Conservation (phyloP, 2,113 vertebrate species). For the Rana temporaria region DNA sequence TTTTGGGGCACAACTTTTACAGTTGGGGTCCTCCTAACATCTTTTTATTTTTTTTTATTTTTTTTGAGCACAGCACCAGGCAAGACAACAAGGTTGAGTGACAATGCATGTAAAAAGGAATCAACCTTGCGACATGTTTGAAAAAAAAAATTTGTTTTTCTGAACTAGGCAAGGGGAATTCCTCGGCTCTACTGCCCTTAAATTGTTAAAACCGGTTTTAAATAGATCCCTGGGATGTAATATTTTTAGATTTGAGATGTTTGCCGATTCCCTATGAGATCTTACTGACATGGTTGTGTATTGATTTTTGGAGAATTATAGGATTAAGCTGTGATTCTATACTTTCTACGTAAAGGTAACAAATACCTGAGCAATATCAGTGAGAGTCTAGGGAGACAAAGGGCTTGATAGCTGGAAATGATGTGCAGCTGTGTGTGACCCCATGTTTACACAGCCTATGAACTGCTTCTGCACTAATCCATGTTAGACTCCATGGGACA, state of each 20-base stretch:
- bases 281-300: neutral
- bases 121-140: too few relatives aligned
- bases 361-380: neutral
- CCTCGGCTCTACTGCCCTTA: neutral
- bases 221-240: too few relatives aligned
- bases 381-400: neutral
- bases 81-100: too few relatives aligned
- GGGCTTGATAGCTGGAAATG: neutral
- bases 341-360: neutral
- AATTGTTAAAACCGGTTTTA: neutral
- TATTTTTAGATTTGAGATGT: neutral
- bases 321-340: neutral
- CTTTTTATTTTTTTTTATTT: too few relatives aligned
- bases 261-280: neutral
- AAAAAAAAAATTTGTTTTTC: too few relatives aligned
- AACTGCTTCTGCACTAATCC: too few relatives aligned
- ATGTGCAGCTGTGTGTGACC: neutral
- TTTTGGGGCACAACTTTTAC: too few relatives aligned
- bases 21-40: too few relatives aligned
- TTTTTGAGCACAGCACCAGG: too few relatives aligned
- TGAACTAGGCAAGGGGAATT: neutral
- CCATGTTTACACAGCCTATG: neutral
- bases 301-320: neutral
- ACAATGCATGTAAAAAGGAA: too few relatives aligned
- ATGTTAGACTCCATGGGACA: too few relatives aligned